Evolutionary conservation across 2,888 invertebrate species (phyloP).

Genomic region (Lithophane ornitopus): DNA sequence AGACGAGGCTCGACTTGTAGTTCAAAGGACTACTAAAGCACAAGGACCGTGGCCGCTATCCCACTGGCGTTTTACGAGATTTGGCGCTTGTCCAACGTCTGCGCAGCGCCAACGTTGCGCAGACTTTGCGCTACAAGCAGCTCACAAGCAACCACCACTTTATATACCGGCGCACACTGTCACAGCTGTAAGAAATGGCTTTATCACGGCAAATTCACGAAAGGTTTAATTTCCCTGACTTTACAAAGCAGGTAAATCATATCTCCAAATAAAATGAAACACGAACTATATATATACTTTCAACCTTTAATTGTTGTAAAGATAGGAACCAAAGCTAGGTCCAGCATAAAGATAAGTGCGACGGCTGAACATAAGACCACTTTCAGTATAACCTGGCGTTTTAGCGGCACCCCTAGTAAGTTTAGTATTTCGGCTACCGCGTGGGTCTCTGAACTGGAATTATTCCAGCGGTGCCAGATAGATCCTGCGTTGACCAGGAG

Average conservation of each 20-base stretch:
- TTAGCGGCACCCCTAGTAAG: constrained; percentile 75
- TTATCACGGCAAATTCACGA: background rate
- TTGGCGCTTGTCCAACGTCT: too few species aligned
- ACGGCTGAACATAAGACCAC: constrained; percentile 70
- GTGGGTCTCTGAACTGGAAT: constrained; percentile 74
- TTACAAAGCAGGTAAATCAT: too few species aligned
- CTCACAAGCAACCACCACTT: too few species aligned
- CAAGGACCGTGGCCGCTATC: background rate
- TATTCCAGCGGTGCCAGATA: constrained; percentile 77
- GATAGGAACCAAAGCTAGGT: constrained; percentile 50
- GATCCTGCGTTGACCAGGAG: constrained; percentile 75
- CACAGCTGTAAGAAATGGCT: background rate
- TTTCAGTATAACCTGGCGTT: constrained; percentile 75
- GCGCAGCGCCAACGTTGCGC: too few species aligned
- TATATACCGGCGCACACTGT: too few species aligned
- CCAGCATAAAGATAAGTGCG: constrained; percentile 67
- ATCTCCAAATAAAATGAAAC: constrained; percentile 5
- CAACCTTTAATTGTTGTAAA: background rate
- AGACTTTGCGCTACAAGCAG: too few species aligned
- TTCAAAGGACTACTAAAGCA: background rate
- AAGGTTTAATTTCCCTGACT: background rate
- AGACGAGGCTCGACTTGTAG: background rate
- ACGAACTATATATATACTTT: background rate
- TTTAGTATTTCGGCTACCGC: constrained; percentile 78
- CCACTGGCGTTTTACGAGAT: too few species aligned